Conservation (phyloP, 2,797 vertebrate species). For the Pangasius larnaudii region DNA sequence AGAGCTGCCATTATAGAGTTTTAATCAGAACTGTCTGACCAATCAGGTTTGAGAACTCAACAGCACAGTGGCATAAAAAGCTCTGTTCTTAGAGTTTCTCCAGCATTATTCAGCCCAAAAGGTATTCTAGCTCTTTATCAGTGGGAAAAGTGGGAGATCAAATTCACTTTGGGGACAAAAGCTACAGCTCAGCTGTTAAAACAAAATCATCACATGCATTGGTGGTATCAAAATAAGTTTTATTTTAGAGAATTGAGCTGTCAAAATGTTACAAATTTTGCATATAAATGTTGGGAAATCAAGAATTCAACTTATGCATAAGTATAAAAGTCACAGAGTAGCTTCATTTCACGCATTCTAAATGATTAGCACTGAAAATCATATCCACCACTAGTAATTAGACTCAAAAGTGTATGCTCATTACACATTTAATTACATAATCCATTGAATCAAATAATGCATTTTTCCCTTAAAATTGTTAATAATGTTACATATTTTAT, state of each 20-base stretch:
- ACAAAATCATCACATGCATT: neutral
- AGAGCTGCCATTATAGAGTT: neutral
- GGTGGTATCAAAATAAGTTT: conserved; percentile 83
- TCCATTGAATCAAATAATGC: neutral
- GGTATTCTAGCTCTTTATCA: neutral
- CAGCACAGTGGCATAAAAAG: neutral
- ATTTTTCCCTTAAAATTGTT: conserved; percentile 13
- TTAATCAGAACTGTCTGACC: neutral
- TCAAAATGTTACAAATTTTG: conserved; percentile 79
- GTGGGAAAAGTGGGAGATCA: neutral
- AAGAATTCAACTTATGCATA: conserved; percentile 75
- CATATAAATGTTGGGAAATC: conserved; percentile 81
- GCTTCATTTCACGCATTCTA: conserved; percentile 61
- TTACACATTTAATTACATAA: conserved; percentile 19
- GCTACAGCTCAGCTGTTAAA: neutral
- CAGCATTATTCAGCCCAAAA: neutral
- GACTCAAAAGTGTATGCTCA: conserved; percentile 3
- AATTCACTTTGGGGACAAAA: neutral
- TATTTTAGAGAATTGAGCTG: conserved; percentile 78
- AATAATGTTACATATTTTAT: neutral
- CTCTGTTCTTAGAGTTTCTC: neutral
- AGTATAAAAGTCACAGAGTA: conserved; percentile 74
- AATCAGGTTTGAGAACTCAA: neutral
- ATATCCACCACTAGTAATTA: conserved; percentile 53
- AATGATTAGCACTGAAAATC: conserved; percentile 61